A percentile compares a stretch with the other conserved stretches of the same genome.
Evolutionary conservation across 2,888 invertebrate genomes (phyloP).

Genomic region (Piscicola geometra): DNA sequence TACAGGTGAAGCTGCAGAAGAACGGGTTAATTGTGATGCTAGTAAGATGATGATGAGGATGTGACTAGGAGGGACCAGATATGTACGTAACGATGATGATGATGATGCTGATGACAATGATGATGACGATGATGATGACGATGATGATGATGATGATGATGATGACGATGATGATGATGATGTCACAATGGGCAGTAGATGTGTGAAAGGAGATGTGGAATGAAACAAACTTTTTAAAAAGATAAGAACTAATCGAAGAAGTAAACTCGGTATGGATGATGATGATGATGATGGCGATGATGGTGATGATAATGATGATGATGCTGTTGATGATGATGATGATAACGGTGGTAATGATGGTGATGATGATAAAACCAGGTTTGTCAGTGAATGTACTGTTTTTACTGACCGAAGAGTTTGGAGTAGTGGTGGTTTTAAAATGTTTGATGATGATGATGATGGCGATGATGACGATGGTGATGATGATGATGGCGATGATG

Average conservation of each 20-base stretch:
- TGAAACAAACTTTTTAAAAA: no score
- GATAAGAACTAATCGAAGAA: no score
- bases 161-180: background rate
- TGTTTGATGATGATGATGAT: conserved; percentile 16
- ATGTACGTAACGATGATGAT: background rate
- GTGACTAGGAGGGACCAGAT: no score
- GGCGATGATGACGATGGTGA: conserved; percentile 20
- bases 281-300: conserved; percentile 21
- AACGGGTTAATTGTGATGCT: no score
- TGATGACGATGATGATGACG: background rate
- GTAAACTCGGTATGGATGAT: background rate
- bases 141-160: background rate
- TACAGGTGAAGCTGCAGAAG: background rate
- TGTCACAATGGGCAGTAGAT: background rate
- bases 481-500: conserved; percentile 21
- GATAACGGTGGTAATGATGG: no score
- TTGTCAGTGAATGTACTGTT: conserved; percentile 25
- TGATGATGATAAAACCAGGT: no score
- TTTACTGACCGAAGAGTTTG: no score
- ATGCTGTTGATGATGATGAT: no score
- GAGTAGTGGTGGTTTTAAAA: no score
- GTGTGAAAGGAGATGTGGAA: background rate
- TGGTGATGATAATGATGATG: conserved; percentile 12
- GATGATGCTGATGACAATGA: background rate
- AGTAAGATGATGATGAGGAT: background rate